Base-by-base conservation (phyloP, 2,888 invertebrate species). In the Orthosia cruda region DNA sequence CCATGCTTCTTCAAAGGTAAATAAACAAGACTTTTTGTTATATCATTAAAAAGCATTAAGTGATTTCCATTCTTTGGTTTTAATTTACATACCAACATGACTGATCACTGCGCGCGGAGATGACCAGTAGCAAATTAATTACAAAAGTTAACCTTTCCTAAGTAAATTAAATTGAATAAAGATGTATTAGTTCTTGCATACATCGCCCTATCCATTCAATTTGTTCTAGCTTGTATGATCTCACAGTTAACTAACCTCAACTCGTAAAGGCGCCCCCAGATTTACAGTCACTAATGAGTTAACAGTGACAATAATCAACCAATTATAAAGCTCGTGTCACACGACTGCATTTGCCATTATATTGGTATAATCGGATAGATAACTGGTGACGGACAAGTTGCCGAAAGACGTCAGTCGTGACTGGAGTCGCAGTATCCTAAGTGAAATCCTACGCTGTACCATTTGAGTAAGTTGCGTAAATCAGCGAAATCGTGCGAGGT, bases 41-140 rank as follows among this genome's bases (percentile, higher is more conserved):
- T 91, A 92, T 91, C 90, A 91, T 84, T 77, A 84, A 91, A 93
- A 92, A 77, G 85, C 91, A 92, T 93, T 92, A 92, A 92, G 89
- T 91, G 87, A 91, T 91, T 91, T 92, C 90, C 89, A 88, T 86
- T 89, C 79, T 83, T 85, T 85, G 83, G 84, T 86, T 90, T 89
- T 86, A 80, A 89, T 90, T 89, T 89, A 89, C 89, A 87, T 89
- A 87, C 80, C 73, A 74, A 71, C 63, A 66, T 74, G n/a, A 74
- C 15, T 23, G 47, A 71, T 65, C 58, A 69, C 65, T 73, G 58
- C 20, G 20, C 26, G n/a, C 62, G 9, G n/a, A 71, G 26, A 77
- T 69, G 55, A 45, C 18, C 47, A 55, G 66, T 71, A 58, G 71
- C 57, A 63, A 74, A 86, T 63, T 62, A 49, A 57, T 81, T 70